Conservation (phyloP, 2,113 vertebrate species). For the Dryoscopus gambensis region DNA sequence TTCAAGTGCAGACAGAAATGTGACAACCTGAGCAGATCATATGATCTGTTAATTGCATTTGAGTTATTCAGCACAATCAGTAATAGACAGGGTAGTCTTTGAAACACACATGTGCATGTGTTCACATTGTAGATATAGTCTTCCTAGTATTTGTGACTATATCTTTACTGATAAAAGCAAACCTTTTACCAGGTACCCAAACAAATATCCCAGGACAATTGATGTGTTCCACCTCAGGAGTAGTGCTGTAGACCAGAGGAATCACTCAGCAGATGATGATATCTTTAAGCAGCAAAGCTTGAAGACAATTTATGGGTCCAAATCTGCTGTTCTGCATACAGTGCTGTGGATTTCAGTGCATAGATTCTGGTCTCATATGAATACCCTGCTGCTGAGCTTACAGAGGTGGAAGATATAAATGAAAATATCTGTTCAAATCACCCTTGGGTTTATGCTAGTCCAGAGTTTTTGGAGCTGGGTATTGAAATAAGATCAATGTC, state of each 20-base stretch:
- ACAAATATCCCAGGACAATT: fast-evolving
- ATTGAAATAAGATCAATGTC: background rate
- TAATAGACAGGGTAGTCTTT: background rate
- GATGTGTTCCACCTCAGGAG: too few relatives aligned
- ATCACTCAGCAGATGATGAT: background rate
- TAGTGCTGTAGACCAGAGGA: background rate
- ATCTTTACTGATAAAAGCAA: background rate
- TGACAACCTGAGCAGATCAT: background rate
- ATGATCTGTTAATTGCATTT: background rate
- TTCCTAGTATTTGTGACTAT: background rate
- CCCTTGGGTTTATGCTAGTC: background rate
- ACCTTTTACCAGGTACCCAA: background rate
- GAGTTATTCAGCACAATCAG: background rate
- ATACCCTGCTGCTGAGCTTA: background rate
- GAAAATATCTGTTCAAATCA: background rate
- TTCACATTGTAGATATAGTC: background rate
- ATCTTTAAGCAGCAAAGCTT: background rate
- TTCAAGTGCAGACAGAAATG: background rate
- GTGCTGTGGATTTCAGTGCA: background rate
- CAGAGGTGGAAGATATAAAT: background rate
- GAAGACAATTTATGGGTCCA: background rate
- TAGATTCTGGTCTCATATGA: background rate
- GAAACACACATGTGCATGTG: background rate
- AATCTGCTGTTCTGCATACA: background rate
- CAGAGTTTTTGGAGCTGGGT: background rate